Evolutionary conservation across 2,888 invertebrate genomes (phyloP), one percentile per base, ranked within the genome.

Genomic region (Spatulosminthurus flaviceps): DNA sequence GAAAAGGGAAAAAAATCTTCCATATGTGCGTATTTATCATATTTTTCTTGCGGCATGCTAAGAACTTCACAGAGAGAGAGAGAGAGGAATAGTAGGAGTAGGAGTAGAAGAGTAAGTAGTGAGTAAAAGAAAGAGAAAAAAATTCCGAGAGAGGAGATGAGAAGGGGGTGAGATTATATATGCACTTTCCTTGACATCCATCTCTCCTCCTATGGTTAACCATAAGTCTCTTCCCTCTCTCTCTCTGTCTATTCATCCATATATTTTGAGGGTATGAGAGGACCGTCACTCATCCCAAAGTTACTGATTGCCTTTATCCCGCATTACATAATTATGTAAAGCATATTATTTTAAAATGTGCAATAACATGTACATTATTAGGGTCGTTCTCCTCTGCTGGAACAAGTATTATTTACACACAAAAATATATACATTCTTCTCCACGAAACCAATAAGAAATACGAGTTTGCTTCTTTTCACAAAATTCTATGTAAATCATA

Each of bases 21-120:
- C 81, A 81, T 80, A 76, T 81, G 81, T 81, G 81, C 81, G 77
- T 81, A 81, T 81, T 81, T 80, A 81, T 81, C 81, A 81, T 81
- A 80, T 80, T 80, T 81, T 79, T 81, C 77, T 80, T 80, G 81
- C 80, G 74, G 81, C 28, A 74, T 51, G 73, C 26, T 19, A 51
- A 51, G 51, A 29, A 42, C 11, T 29, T 71, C 75, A 75, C 61
- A 69, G 69, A 69, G 29, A 0, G 21, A 69, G 1, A 51, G 9
- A 51, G 64, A 21, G 21, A 64, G 21, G 24, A n/a, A 64, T 21
- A 19, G 13, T 16, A 64, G 24, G 64, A 9, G 24, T 11, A 64
- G 19, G 60, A 66, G 80, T 69, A 80, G 78, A 73, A 42, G 72
- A 69, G 72, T 64, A 78, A 70, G 60, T 43, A 51, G 60, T 22